A percentile compares a stretch with the other conserved stretches of the same genome.
Conservation (phyloP, 92 coral and sea anemone genomes). For the Heliopora coerulea region DNA sequence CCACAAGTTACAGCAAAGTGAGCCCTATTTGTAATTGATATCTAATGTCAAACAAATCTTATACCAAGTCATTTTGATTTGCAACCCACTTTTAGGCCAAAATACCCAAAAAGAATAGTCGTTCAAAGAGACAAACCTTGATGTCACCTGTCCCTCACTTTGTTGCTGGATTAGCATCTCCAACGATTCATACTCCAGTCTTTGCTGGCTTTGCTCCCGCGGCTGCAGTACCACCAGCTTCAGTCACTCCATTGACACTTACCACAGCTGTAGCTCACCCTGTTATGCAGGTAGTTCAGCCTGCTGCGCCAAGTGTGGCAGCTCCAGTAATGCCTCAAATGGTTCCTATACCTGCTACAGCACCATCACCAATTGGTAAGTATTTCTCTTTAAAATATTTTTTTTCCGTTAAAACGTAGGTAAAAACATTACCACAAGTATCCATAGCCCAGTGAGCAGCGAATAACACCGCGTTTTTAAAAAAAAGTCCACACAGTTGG, state of each 20-base stretch:
- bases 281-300: not conserved
- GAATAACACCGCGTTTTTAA: too few relatives aligned
- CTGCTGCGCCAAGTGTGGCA: not conserved
- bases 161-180: constrained; percentile 8
- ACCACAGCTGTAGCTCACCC: not conserved
- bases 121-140: constrained; percentile 29
- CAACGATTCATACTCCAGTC: constrained; percentile 11
- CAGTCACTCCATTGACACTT: constrained; percentile 14
- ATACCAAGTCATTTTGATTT: too few relatives aligned
- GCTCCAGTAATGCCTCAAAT: constrained; percentile 2
- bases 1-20: too few relatives aligned
- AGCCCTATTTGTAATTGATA: too few relatives aligned
- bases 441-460: too few relatives aligned
- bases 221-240: not conserved
- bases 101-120: constrained; percentile 19
- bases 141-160: constrained; percentile 24
- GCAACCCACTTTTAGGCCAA: constrained; percentile 25
- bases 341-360: constrained; percentile 13
- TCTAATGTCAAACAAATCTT: too few relatives aligned
- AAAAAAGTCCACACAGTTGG: too few relatives aligned
- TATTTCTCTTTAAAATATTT: too few relatives aligned
- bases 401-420: too few relatives aligned
- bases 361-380: constrained; percentile 27
- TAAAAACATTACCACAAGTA: too few relatives aligned
- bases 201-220: constrained; percentile 27